Percentiles rank a stretch among this genome's conserved stretches.
These are phyloP conservation scores for Lepidurus couesii DNA, from an alignment of 1,140 invertebrate genomes.

Conservation along the genomic window DNA sequence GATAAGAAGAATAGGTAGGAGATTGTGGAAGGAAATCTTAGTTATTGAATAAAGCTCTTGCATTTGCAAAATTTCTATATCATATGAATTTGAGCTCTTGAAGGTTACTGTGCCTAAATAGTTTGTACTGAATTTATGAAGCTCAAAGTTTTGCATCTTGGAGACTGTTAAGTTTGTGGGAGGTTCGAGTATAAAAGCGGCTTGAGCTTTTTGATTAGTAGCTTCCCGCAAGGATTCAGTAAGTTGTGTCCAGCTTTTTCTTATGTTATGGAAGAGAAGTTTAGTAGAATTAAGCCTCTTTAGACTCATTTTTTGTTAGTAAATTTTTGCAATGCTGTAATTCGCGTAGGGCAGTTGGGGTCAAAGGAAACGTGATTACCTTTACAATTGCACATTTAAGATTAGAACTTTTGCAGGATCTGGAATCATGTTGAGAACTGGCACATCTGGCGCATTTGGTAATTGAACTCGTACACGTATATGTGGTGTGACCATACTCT, in stretches of 20 bases:
- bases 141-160: neutral
- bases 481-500: slow-evolving; percentile 3
- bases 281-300: neutral
- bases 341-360: slow-evolving; percentile 12
- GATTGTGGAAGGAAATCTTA: neutral
- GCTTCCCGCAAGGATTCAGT: neutral
- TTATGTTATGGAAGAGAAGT: slow-evolving; percentile 11
- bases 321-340: neutral
- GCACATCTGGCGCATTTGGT: slow-evolving; percentile 18
- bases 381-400: slow-evolving; percentile 25
- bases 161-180: neutral
- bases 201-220: slow-evolving; percentile 23
- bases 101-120: neutral
- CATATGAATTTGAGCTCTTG: neutral
- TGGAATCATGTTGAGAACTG: slow-evolving; percentile 16
- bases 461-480: neutral
- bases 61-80: neutral
- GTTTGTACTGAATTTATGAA: neutral
- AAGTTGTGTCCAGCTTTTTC: slow-evolving; percentile 5
- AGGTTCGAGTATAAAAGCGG: slow-evolving; percentile 20
- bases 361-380: neutral
- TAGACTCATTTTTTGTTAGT: neutral
- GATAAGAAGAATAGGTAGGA: neutral
- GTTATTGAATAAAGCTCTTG: neutral
- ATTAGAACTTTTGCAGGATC: neutral